Evolutionary conservation across 2,888 invertebrate genomes (phyloP).

Genomic region (Lissonota sp.): DNA sequence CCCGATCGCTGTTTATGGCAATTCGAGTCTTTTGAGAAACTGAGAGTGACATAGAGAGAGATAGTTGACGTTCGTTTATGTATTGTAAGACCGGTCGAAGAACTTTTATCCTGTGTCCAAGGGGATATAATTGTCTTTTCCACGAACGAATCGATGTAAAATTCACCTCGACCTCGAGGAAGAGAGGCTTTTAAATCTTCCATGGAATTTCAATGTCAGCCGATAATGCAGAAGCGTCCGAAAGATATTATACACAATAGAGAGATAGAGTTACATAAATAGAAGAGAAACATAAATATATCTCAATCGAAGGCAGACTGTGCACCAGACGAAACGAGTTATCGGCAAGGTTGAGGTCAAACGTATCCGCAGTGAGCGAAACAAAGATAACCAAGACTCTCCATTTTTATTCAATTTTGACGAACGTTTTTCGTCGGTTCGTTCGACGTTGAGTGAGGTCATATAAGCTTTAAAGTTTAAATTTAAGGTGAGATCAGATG

Average conservation of each 20-base stretch:
- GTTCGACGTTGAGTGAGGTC: neutral
- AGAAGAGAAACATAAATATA: neutral
- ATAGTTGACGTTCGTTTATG: slow-evolving; percentile 12
- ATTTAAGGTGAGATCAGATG: neutral
- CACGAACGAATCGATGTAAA: slow-evolving; percentile 48
- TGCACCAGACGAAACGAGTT: slow-evolving; percentile 45
- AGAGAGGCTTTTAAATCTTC: neutral
- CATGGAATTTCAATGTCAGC: slow-evolving; percentile 53
- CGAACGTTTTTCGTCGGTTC: neutral
- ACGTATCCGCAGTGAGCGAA: slow-evolving; percentile 23
- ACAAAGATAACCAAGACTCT: slow-evolving; percentile 34
- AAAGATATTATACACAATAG: neutral
- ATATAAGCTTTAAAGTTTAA: neutral
- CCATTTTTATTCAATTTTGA: neutral
- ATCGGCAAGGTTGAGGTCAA: slow-evolving; percentile 47
- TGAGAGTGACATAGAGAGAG: neutral
- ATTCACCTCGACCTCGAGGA: slow-evolving; percentile 38
- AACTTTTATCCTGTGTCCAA: slow-evolving; percentile 27
- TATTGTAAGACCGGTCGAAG: slow-evolving; percentile 42
- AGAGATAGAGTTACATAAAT: neutral
- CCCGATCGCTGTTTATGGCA: slow-evolving; percentile 10
- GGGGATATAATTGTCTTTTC: slow-evolving; percentile 17
- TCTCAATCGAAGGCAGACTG: slow-evolving; percentile 37
- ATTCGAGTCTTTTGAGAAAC: slow-evolving; percentile 23
- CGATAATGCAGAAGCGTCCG: slow-evolving; percentile 19